Conservation (phyloP, 2,113 vertebrate genomes). For the Panthera uncia region DNA sequence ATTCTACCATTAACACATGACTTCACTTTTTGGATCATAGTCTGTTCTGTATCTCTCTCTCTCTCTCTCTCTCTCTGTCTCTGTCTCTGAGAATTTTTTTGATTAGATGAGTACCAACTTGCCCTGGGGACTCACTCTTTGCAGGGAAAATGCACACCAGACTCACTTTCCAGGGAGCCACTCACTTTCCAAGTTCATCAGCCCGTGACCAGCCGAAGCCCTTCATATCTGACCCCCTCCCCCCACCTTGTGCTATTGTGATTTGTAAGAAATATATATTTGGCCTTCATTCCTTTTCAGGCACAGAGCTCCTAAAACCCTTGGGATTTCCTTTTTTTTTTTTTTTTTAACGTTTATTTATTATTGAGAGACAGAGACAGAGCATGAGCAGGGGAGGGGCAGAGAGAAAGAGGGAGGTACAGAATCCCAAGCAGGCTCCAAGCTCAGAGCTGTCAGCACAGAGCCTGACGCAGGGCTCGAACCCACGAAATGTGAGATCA, state of each 20-base stretch:
- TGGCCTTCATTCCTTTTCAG: not conserved
- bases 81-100: not conserved
- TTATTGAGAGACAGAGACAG: too few species aligned
- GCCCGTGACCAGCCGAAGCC: not conserved
- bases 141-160: not conserved
- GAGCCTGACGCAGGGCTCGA: too few species aligned
- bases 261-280: not conserved
- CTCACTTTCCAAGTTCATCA: not conserved
- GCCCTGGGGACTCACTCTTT: not conserved
- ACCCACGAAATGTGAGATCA: too few species aligned
- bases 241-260: not conserved
- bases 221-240: not conserved
- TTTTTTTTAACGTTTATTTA: too few species aligned
- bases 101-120: not conserved
- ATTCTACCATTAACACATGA: fast-evolving
- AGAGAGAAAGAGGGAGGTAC: too few species aligned
- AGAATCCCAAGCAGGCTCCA: too few species aligned
- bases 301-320: not conserved
- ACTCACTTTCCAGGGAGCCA: not conserved
- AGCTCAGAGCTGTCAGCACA: too few species aligned
- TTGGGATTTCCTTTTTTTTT: not conserved
- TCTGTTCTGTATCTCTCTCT: not conserved
- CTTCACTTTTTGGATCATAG: fast-evolving
- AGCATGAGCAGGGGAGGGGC: too few species aligned
- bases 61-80: not conserved